Percentiles rank a stretch among this genome's conserved stretches.
These are phyloP conservation scores for Enteromius mattozi DNA, from an alignment of 2,797 vertebrate genomes.

Conservation along the genomic window DNA sequence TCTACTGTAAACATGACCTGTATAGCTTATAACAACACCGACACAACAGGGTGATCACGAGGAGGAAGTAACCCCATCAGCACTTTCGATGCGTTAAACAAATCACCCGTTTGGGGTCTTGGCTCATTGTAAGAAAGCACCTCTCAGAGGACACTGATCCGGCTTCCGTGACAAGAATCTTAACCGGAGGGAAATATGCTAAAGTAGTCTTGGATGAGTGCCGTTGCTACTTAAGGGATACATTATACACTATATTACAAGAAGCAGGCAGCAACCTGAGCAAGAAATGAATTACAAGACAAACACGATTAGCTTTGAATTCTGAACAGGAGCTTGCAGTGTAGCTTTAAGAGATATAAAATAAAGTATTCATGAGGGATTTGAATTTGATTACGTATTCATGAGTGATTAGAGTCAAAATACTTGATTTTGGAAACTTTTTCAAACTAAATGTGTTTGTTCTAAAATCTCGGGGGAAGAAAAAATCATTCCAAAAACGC, in stretches of 20 bases:
- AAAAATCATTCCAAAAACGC: background rate
- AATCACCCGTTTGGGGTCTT: slow-evolving; percentile 5
- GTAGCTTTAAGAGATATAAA: slow-evolving; percentile 11
- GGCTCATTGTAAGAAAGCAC: slow-evolving; percentile 16
- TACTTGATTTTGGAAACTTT: slow-evolving; percentile 36
- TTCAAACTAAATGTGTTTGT: slow-evolving; percentile 30
- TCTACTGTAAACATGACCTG: slow-evolving; percentile 47
- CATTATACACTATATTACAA: slow-evolving; percentile 26
- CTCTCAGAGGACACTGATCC: slow-evolving; percentile 15
- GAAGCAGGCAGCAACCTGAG: slow-evolving; percentile 13
- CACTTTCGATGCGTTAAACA: slow-evolving; percentile 27
- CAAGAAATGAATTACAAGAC: background rate
- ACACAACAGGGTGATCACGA: slow-evolving; percentile 7
- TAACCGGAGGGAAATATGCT: slow-evolving; percentile 26
- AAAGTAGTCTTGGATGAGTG: slow-evolving; percentile 34
- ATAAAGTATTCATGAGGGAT: slow-evolving; percentile 38
- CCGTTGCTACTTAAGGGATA: slow-evolving; percentile 8
- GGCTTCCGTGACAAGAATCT: slow-evolving; percentile 34
- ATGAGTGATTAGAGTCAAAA: slow-evolving; percentile 26
- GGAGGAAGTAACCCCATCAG: slow-evolving; percentile 35
- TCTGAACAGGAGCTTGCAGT: background rate
- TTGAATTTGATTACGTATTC: slow-evolving; percentile 21
- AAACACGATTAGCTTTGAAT: background rate
- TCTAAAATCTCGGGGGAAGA: background rate
- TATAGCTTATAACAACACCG: slow-evolving; percentile 28